phyloP scores from a whole-genome alignment of 2,797 vertebrate species.

The Brachyrhaphis roseni region DNA sequence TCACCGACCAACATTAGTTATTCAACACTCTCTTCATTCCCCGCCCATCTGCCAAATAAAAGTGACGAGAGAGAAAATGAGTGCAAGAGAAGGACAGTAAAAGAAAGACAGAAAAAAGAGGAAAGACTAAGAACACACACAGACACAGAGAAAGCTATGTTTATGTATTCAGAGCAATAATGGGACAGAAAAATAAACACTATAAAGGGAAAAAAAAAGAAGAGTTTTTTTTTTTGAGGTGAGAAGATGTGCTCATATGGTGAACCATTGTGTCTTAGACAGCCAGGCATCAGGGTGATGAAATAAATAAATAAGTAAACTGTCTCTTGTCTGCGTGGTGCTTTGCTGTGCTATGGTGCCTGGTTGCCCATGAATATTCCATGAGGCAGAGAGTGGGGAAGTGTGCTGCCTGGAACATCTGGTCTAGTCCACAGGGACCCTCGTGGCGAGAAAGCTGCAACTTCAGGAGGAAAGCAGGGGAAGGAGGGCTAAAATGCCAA shows the following conservation, averaged over 20 bases:
- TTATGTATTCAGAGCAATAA: constrained; percentile 28
- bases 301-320: constrained; percentile 86
- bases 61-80: constrained; percentile 38
- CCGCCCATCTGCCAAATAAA: constrained; percentile 77
- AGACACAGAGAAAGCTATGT: constrained; percentile 33
- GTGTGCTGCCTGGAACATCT: constrained; percentile 87
- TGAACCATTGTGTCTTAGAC: constrained; percentile 75
- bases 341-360: constrained; percentile 73
- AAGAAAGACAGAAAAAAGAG: constrained; percentile 11
- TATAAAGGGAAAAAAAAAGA: constrained; percentile 10
- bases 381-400: constrained; percentile 85
- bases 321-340: constrained; percentile 73
- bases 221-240: constrained; percentile 42
- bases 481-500: constrained; percentile 73
- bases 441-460: constrained; percentile 85
- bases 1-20: constrained; percentile 73
- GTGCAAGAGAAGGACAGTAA: constrained; percentile 22
- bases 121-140: constrained; percentile 14
- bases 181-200: constrained; percentile 39
- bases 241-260: constrained; percentile 66
- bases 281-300: constrained; percentile 77
- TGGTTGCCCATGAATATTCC: constrained; percentile 88
- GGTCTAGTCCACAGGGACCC: constrained; percentile 84
- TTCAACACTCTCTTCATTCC: constrained; percentile 71
- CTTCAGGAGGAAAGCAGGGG: constrained; percentile 78